Evolutionary conservation across 2,888 invertebrate species (phyloP), one percentile per base, ranked within the genome.

Genomic region (Cheilosia vernalis): DNA sequence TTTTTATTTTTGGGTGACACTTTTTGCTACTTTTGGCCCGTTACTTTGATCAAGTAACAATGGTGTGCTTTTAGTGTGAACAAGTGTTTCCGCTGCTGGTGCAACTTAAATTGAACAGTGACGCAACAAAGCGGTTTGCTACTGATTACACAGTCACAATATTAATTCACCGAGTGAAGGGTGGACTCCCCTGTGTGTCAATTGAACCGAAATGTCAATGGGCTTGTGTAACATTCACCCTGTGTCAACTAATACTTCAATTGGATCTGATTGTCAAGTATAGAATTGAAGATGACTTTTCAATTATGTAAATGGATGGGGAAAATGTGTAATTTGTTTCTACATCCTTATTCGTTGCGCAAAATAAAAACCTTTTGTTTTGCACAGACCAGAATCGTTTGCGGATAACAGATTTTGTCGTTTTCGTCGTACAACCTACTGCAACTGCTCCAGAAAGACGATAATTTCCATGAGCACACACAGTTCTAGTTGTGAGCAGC

Each of bases 221-320:
- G 53, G 79, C 73, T 76, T 84, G 84, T 84, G 47, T 79, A 84
- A 84, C 74, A 79, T 44, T 73, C 76, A 74, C 67, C 79, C 67
- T 56, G 83, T 78, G 37, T 37, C 77, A 60, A 60, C 73, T 37
- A 17, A 47, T 69, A 42, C 69, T 64, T 60, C 74, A 85, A 85
- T 85, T 81, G 81, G 56, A 3, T 72, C 37, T 84, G 84, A 79
- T 84, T 84, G 84, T 61, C 44, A 44, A 21, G 4, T 47, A 9
- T 33, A 63, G 67, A 76, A 76, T 85, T 80, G 70, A 76, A 72
- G 81, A 81, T 67, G 85, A 81, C 81, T 66, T 80, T 85, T 85
- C 85, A 85, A 85, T 85, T 85, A 85, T 72, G 63, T 17, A 40
- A 13, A 30, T 51, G 53, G 21, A 6, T 13, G 15, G 47, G 10